Evolutionary conservation across 2,797 vertebrate genomes (phyloP).

Genomic region (Urosaurus nigricauda): DNA sequence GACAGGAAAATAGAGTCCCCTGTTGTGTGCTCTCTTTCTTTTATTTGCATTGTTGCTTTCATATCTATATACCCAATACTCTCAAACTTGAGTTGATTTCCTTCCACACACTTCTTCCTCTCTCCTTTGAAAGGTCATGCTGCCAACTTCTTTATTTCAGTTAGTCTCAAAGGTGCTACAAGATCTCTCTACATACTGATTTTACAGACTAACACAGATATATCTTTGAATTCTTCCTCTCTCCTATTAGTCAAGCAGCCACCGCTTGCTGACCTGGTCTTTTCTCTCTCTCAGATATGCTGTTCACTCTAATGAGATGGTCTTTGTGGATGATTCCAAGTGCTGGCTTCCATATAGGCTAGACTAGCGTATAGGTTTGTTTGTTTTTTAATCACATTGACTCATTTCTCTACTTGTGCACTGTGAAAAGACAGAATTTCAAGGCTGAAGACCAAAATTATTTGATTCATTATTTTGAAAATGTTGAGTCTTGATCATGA

Average conservation of each 20-base stretch:
- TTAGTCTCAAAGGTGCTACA: no score
- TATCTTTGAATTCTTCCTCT: no score
- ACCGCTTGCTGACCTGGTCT: neutral
- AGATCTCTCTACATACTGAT: no score
- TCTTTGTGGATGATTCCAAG: neutral
- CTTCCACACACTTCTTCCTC: neutral
- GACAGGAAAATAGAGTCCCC: no score
- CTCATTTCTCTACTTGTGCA: constrained; percentile 9
- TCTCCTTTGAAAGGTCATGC: no score
- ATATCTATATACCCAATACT: neutral
- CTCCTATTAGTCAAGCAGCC: neutral
- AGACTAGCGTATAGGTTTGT: neutral
- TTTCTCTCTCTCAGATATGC: neutral
- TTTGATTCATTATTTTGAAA: constrained; percentile 11
- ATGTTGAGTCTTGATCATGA: constrained; percentile 14
- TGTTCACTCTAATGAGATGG: neutral
- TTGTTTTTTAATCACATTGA: neutral
- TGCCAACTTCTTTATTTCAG: no score
- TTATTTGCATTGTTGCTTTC: neutral
- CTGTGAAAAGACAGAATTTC: neutral
- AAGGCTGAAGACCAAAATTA: accelerated
- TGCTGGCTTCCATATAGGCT: neutral
- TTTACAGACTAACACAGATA: no score
- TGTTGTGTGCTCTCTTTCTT: no score
- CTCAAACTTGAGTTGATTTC: neutral